A percentile compares a stretch with the other conserved stretches of the same genome.
Conservation (phyloP, 2,113 vertebrate genomes). For the Phyllostomus hastatus region DNA sequence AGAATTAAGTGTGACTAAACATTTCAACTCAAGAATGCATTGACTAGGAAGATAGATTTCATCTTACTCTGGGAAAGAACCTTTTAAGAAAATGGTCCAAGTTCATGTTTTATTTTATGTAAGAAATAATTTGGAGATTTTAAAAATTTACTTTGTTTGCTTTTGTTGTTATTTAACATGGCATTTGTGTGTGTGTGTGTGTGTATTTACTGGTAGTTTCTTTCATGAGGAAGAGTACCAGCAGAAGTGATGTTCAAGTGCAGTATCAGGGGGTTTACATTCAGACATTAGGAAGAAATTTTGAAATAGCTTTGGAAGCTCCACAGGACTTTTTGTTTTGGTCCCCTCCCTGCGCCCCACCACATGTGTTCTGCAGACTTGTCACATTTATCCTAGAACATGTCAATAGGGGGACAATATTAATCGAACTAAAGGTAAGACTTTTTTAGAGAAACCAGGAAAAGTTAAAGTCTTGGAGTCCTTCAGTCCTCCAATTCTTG, state of each 20-base stretch:
- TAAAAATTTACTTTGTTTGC: neutral
- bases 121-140: neutral
- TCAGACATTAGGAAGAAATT: neutral
- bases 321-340: neutral
- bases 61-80: neutral
- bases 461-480: neutral
- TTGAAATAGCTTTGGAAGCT: neutral
- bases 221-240: neutral
- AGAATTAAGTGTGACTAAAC: slow-evolving; percentile 36
- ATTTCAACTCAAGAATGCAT: slow-evolving; percentile 19
- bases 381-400: neutral
- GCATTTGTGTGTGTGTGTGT: neutral
- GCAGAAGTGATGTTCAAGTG: neutral
- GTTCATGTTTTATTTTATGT: slow-evolving; percentile 24
- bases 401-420: neutral
- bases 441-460: neutral
- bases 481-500: neutral
- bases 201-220: neutral
- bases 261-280: neutral
- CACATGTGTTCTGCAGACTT: neutral
- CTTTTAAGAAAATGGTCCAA: neutral
- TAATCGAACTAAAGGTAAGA: neutral
- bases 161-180: neutral
- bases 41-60: slow-evolving; percentile 14
- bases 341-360: neutral